These are phyloP conservation scores for Maconellicoccus hirsutus DNA, from an alignment of 1,140 invertebrate genomes.

Conservation along the genomic window DNA sequence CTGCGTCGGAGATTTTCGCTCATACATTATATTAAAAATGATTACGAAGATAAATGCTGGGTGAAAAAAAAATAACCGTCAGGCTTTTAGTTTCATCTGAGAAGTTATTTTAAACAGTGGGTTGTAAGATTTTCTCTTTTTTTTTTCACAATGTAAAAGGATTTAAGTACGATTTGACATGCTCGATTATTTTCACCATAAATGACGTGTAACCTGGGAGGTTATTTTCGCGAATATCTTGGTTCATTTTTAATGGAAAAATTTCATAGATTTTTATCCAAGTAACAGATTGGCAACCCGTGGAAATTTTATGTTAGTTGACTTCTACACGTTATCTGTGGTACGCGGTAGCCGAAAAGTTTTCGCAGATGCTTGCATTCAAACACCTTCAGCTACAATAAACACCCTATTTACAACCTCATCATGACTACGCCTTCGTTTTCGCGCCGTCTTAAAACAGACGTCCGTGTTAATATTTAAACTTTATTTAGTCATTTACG, in stretches of 20 bases:
- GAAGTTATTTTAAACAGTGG: background rate
- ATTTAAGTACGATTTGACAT: background rate
- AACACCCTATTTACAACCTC: slow-evolving; percentile 3
- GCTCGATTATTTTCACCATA: too few species aligned
- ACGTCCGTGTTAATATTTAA: slow-evolving; percentile 9
- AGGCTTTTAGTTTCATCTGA: background rate
- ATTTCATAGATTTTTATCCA: background rate
- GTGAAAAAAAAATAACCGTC: background rate
- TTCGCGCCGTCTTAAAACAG: slow-evolving; percentile 2
- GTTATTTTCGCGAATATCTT: too few species aligned
- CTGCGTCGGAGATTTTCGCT: background rate
- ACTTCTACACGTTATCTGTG: background rate
- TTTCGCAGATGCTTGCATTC: background rate
- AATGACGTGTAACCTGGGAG: too few species aligned
- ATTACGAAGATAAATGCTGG: background rate
- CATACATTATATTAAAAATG: slow-evolving; percentile 6
- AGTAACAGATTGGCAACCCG: background rate
- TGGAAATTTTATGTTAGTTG: background rate
- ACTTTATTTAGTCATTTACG: background rate
- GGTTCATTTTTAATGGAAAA: background rate
- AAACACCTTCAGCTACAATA: background rate
- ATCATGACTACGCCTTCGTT: background rate
- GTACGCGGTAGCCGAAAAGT: background rate
- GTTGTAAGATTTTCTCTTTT: background rate
- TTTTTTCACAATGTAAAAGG: background rate